phyloP scores from a whole-genome alignment of 23 tunicate species.

The Ciona savignyi region DNA sequence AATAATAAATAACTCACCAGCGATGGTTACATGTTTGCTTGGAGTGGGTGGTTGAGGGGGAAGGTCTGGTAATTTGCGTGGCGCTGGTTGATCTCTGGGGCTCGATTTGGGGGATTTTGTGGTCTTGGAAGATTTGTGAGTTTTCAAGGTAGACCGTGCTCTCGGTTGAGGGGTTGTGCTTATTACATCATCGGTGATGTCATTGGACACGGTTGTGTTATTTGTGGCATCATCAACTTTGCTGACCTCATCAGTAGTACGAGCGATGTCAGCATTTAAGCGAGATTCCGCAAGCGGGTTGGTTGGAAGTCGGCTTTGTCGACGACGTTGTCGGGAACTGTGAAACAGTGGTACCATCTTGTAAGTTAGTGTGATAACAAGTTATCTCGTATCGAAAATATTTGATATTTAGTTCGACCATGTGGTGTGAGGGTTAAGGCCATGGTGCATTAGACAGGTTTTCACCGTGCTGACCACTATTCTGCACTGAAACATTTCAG shows the following conservation, averaged over 20 bases:
- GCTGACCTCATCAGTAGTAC: background rate
- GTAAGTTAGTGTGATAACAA: too few relatives aligned
- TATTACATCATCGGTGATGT: background rate
- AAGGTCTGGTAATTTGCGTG: background rate
- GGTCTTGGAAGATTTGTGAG: background rate
- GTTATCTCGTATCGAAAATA: too few relatives aligned
- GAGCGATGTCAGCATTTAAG: background rate
- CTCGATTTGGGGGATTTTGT: slow-evolving; percentile 2
- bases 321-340: slow-evolving; percentile 11
- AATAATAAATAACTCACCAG: background rate
- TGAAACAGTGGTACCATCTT: too few relatives aligned
- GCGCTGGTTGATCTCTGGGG: slow-evolving; percentile 5
- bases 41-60: slow-evolving; percentile 15
- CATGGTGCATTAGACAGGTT: too few relatives aligned
- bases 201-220: too few relatives aligned
- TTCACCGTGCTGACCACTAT: too few relatives aligned
- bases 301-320: background rate
- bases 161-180: slow-evolving; percentile 1
- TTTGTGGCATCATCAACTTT: background rate
- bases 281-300: background rate
- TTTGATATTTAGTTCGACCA: too few relatives aligned
- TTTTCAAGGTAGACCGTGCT: background rate
- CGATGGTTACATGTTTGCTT: background rate
- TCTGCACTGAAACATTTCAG: too few relatives aligned
- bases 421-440: too few relatives aligned